Evolutionary conservation across 2,797 vertebrate species (phyloP).

Genomic region (Peromyscus attwateri): DNA sequence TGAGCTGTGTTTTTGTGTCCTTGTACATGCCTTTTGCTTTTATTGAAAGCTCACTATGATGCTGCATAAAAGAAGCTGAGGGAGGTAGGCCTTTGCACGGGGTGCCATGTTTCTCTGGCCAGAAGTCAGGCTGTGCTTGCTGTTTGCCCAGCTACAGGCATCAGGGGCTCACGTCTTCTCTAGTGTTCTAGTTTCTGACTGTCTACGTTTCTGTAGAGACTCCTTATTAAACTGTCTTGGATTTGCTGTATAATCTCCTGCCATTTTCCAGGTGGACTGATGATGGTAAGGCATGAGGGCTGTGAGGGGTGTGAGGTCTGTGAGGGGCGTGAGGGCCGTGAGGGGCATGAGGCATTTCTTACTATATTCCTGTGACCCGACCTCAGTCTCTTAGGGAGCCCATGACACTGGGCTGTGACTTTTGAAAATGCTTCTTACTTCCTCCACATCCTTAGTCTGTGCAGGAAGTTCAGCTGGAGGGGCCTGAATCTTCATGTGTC

Average conservation of each 20-base stretch:
- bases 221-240: not conserved
- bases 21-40: not conserved
- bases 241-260: no score
- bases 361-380: not conserved
- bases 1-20: not conserved
- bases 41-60: not conserved
- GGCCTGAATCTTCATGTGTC: not conserved
- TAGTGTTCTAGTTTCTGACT: not conserved
- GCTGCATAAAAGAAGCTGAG: not conserved
- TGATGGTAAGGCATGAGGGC: not conserved
- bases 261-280: not conserved
- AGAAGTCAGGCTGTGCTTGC: not conserved
- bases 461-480: not conserved
- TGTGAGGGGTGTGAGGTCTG: fast-evolving
- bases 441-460: not conserved
- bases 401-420: not conserved
- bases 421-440: not conserved
- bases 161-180: not conserved
- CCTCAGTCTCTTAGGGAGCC: not conserved
- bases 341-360: not conserved
- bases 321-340: not conserved
- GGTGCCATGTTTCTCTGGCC: no score
- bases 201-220: not conserved
- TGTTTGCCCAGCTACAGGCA: not conserved
- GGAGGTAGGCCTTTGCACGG: not conserved